Conservation (phyloP, 2,888 invertebrate species). For the Pyrrhia umbra region DNA sequence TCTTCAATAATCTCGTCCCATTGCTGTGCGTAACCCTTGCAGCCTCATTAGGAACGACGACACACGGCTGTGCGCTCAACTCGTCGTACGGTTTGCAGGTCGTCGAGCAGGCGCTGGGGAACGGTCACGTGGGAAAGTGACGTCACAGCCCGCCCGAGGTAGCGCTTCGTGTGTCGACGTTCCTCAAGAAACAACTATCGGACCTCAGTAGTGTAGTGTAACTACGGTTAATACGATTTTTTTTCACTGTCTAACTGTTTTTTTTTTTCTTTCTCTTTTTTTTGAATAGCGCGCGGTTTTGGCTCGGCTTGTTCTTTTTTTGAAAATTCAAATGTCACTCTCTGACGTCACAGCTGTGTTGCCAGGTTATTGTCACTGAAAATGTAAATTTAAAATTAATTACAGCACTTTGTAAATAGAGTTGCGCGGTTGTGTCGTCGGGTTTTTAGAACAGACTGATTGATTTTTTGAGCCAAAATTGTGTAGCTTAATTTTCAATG, state of each 20-base stretch:
- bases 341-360: slow-evolving; percentile 25
- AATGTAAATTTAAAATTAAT: slow-evolving; percentile 36
- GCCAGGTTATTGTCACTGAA: slow-evolving; percentile 20
- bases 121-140: slow-evolving; percentile 86
- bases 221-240: slow-evolving; percentile 70
- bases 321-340: slow-evolving; percentile 23
- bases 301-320: slow-evolving; percentile 26
- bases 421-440: slow-evolving; percentile 25
- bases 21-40: slow-evolving; percentile 70
- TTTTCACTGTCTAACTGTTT: slow-evolving; percentile 60
- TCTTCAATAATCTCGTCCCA: slow-evolving; percentile 52
- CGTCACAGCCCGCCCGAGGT: slow-evolving; percentile 70
- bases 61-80: slow-evolving; percentile 87
- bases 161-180: slow-evolving; percentile 88
- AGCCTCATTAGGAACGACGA: slow-evolving; percentile 89
- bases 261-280: slow-evolving; percentile 33
- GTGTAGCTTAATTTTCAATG: slow-evolving; percentile 45
- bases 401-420: slow-evolving; percentile 53
- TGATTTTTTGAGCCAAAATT: slow-evolving; percentile 56
- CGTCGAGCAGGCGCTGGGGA: slow-evolving; percentile 81
- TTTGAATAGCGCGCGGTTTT: slow-evolving; percentile 36
- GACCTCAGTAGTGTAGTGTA: slow-evolving; percentile 89
- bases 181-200: slow-evolving; percentile 85
- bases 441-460: slow-evolving; percentile 44
- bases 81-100: slow-evolving; percentile 85